Percentiles rank a stretch among this genome's conserved stretches.
Conservation (phyloP, 2,888 invertebrate species). For the Mythimna lalbum region DNA sequence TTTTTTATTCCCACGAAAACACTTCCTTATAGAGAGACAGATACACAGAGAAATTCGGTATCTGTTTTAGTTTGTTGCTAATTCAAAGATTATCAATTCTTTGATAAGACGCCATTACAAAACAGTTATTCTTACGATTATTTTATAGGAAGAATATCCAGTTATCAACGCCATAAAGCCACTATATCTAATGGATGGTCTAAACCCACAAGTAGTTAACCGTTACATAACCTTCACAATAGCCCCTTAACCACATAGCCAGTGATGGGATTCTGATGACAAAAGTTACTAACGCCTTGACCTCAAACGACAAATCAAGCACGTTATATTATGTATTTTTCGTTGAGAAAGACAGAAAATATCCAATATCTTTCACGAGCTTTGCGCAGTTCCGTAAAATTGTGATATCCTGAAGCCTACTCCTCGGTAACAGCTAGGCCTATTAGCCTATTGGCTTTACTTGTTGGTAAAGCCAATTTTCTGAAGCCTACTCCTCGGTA, state of each 20-base stretch:
- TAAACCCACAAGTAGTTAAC: conserved; percentile 6
- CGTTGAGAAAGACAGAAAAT: background rate
- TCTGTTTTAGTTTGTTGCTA: background rate
- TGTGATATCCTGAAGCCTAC: too few relatives aligned
- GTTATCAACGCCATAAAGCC: conserved; percentile 14
- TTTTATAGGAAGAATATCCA: conserved; percentile 24
- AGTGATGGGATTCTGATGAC: conserved; percentile 53
- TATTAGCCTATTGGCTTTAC: too few relatives aligned
- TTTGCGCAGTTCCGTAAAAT: too few relatives aligned
- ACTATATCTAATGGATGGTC: conserved; percentile 8
- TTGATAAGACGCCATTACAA: conserved; percentile 1
- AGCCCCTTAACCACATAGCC: conserved; percentile 16
- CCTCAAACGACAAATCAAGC: conserved; percentile 24
- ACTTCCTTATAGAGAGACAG: too few relatives aligned
- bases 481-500: too few relatives aligned
- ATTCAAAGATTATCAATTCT: conserved; percentile 14
- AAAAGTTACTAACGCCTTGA: conserved; percentile 25
- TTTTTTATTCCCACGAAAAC: too few relatives aligned
- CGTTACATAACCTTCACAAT: conserved; percentile 34
- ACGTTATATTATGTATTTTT: conserved; percentile 30
- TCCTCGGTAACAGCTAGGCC: too few relatives aligned
- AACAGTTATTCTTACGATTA: conserved; percentile 33
- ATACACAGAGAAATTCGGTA: too few relatives aligned
- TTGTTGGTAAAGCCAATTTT: too few relatives aligned
- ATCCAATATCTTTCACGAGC: background rate